Evolutionary conservation across 92 coral and sea anemone species (phyloP), one percentile per base, ranked within the genome.

Genomic region (Diadumene lineata): DNA sequence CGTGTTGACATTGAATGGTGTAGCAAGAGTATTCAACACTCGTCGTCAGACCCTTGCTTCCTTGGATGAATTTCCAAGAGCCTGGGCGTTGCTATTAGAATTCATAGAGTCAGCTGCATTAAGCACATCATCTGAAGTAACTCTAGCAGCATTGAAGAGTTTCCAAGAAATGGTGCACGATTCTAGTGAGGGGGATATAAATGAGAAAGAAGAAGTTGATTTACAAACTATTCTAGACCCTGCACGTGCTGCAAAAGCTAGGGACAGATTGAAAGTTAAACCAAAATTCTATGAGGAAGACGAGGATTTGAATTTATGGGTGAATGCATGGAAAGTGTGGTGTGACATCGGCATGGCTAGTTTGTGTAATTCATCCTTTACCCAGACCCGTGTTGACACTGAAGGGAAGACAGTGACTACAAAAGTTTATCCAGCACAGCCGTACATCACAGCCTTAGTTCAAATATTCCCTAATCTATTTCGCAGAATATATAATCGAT

Each of bases 21-120:
- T 96, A 30, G 97, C 99, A 68, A 94, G 99, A 58, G 99, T 96
- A 50, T 96, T 96, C 79, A 96, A 96, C 96, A 88, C 96, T 75
- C 79, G 99, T 66, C 92, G 97, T 53, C 99, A 96, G 73, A 90
- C 90, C 33, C 93, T 96, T 69, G 99, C 99, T 60, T 84, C 88
- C 44, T 83, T 96, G 43, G 97, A 96, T 56, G 99, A 96, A 71
- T 96, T 96, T 62, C 99, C 97, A 46, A 89, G 99, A 11, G 99
- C 99, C 46, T 96, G 99, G 99, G 99, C 99, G 0, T 81, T 96
- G 30, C 89, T 96, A 22, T 58, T 96, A 64, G 99, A 96, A 61
- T 96, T 92, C n/a, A 85, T 96, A 72, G 99, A 96, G 67, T 90
- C 97, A 1, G 94, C 97, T 18, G 99, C 99, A 15, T 64, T 96